Evolutionary conservation across 2,797 vertebrate species (phyloP).

Genomic region (Lepilemur ruficaudatus): DNA sequence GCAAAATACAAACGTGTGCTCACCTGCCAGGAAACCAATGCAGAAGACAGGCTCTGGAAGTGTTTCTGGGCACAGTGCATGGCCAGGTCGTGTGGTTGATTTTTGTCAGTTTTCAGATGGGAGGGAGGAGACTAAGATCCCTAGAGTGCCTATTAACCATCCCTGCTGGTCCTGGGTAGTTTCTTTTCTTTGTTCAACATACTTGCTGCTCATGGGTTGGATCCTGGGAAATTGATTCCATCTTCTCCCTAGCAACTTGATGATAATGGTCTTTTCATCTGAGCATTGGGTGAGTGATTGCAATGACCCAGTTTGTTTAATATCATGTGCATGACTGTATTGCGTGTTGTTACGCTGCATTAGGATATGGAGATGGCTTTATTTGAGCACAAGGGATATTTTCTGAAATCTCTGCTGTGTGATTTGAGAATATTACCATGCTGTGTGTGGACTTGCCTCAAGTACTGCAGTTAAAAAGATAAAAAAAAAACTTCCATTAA

Average conservation of each 20-base stretch:
- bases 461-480: constrained; percentile 36
- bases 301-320: constrained; percentile 59
- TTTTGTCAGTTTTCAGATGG: background rate
- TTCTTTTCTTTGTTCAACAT: background rate
- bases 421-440: constrained; percentile 70
- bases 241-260: background rate
- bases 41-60: background rate
- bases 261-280: background rate
- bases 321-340: background rate
- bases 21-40: background rate
- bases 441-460: constrained; percentile 47
- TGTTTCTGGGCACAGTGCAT: background rate
- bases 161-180: background rate
- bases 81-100: background rate
- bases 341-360: constrained; percentile 42
- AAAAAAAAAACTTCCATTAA: constrained; percentile 18
- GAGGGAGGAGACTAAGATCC: background rate
- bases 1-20: too few relatives aligned
- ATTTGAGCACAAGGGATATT: constrained; percentile 33
- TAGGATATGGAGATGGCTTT: constrained; percentile 42
- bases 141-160: background rate
- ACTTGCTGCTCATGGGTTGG: background rate
- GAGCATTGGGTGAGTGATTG: constrained; percentile 24
- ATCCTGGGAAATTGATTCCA: background rate
- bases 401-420: constrained; percentile 63